Base-by-base conservation (phyloP, 2,113 vertebrate genomes). In the Psettodes erumei region DNA sequence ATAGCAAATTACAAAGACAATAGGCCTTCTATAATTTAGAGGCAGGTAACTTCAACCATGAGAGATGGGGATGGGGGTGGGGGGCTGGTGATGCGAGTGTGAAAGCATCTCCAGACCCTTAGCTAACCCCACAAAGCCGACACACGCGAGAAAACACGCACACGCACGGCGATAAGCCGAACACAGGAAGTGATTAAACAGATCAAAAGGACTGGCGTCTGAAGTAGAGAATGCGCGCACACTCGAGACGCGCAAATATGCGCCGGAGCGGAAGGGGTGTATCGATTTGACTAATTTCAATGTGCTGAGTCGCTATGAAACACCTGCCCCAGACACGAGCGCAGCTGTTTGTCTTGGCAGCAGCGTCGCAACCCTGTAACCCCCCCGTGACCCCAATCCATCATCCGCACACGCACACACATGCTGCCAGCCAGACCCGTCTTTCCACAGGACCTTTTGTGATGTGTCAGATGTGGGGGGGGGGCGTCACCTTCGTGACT, bases 261-360 rank as follows among this genome's bases (percentile, higher is more conserved):
- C 64, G 78, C 18, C 66, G n/a, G 72, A 53, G 75, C 1, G 71
- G 71, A 62, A 70, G 66, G 32, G 59, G 28, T 60, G 68, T 87
- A 91, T 90, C 86, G 92, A 92, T 92, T 90, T 78, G 86, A 81
- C 86, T 92, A 77, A 91, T 91, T 87, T 90, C 80, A 85, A 82
- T 86, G 89, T 89, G 91, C 86, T 89, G 82, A 87, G 83, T 86
- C 58, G 76, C 84, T 80, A 76, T 90, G 88, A 92, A 93, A 86
- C 90, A 89, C 87, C 92, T 90, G 88, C 87, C 84, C 80, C 81
- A 51, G 75, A 93, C 88, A 90, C 77, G 60, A 89, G 84, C 87
- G 79, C 92, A 94, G 93, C 92, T 92, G 92, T 92, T 91, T 90
- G 87, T 85, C 89, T 93, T 90, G 89, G 88, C 89, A 79, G 86